Evolutionary conservation across 2,113 vertebrate species (phyloP).

Genomic region (Egretta garzetta): DNA sequence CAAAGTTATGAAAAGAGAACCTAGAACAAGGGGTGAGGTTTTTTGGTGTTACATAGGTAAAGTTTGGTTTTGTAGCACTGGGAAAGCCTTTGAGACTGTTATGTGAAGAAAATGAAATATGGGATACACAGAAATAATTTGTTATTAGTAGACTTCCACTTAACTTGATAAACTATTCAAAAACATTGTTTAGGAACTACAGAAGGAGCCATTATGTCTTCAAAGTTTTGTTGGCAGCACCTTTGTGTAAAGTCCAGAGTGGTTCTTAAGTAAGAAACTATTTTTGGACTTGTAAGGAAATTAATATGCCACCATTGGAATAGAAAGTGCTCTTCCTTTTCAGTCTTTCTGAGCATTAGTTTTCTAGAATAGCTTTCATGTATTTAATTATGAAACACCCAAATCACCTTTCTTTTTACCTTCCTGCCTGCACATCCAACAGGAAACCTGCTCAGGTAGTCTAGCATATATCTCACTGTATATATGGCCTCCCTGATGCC

Average conservation of each 20-base stretch:
- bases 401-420: not conserved
- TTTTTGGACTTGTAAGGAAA: not conserved
- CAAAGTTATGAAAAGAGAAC: not conserved
- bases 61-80: not conserved
- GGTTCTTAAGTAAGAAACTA: not conserved
- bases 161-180: not conserved
- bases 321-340: not conserved
- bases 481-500: not conserved
- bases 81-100: not conserved
- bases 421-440: not conserved
- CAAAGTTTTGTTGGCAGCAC: not conserved
- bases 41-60: not conserved
- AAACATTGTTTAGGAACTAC: not conserved
- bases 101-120: not conserved
- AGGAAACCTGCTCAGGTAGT: not conserved
- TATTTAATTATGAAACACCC: not conserved
- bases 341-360: not conserved
- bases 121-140: not conserved
- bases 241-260: not conserved
- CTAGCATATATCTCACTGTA: not conserved
- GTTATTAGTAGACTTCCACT: not conserved
- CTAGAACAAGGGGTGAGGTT: fast-evolving
- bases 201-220: not conserved
- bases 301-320: not conserved
- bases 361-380: not conserved